Evolutionary conservation across 2,888 invertebrate genomes (phyloP).

Genomic region (Cordylochernes scorpioides): DNA sequence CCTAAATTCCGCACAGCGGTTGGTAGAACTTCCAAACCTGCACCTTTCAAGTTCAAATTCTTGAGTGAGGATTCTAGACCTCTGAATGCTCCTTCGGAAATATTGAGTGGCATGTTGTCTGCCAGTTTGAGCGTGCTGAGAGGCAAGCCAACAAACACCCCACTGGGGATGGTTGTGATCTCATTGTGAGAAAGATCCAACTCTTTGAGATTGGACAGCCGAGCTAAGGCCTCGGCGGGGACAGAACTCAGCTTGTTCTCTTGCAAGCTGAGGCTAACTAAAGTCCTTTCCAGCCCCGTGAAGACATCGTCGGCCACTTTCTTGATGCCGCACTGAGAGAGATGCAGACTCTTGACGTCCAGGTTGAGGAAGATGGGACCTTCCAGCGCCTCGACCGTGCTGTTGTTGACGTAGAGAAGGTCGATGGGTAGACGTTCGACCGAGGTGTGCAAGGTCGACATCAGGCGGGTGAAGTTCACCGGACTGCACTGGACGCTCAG

Average conservation of each 20-base stretch:
- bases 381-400: slow-evolving; percentile 32
- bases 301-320: slow-evolving; percentile 20
- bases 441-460: slow-evolving; percentile 29
- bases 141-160: slow-evolving; percentile 41
- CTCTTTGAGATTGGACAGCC: slow-evolving; percentile 40
- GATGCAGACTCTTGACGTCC: slow-evolving; percentile 21
- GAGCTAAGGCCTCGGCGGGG: slow-evolving; percentile 41
- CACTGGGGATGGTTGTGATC: slow-evolving; percentile 40
- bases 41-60: slow-evolving; percentile 66
- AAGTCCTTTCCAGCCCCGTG: slow-evolving; percentile 41
- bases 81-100: slow-evolving; percentile 39
- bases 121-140: slow-evolving; percentile 35
- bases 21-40: slow-evolving; percentile 48
- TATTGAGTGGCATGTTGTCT: slow-evolving; percentile 47
- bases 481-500: slow-evolving; percentile 15
- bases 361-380: slow-evolving; percentile 40
- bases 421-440: slow-evolving; percentile 34
- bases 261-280: slow-evolving; percentile 54
- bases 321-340: slow-evolving; percentile 19
- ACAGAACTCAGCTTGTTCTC: slow-evolving; percentile 34
- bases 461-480: slow-evolving; percentile 26
- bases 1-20: slow-evolving; percentile 45
- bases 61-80: slow-evolving; percentile 54
- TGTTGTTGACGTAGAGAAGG: slow-evolving; percentile 63
- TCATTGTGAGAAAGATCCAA: slow-evolving; percentile 59